Conservation (phyloP, 2,797 vertebrate genomes). For the Squalus acanthias region DNA sequence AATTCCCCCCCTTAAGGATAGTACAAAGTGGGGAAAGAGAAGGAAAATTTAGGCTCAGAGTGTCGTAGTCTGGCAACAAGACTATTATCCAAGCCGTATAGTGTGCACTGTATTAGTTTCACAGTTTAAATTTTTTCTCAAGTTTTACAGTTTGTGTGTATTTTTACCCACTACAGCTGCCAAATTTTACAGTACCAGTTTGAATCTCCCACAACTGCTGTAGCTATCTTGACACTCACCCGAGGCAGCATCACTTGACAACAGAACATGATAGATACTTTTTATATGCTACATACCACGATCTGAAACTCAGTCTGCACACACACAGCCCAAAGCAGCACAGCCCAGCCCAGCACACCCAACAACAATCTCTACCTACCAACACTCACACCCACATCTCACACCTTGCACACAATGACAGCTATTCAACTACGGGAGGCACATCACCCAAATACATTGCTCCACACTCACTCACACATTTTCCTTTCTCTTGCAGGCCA, state of each 20-base stretch:
- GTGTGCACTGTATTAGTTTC: not conserved
- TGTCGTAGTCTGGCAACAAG: not conserved
- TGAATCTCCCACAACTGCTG: not conserved
- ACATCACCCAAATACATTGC: no score
- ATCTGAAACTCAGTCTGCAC: no score
- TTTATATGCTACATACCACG: no score
- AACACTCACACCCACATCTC: no score
- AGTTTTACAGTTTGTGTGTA: not conserved
- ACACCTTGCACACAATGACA: no score
- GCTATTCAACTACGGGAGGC: no score
- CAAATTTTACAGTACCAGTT: not conserved
- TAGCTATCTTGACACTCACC: not conserved
- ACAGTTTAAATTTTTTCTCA: not conserved
- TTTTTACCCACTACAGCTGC: not conserved
- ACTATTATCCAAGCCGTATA: not conserved
- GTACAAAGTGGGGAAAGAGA: not conserved
- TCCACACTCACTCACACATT: no score
- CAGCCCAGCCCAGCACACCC: no score
- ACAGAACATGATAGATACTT: not conserved
- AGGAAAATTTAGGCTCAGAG: not conserved
- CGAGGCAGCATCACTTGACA: not conserved
- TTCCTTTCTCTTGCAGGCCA: no score
- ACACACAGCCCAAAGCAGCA: no score
- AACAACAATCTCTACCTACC: no score
- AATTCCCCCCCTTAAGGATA: not conserved